A percentile compares a stretch with the other conserved stretches of the same genome.
phyloP scores from a whole-genome alignment of 2,888 invertebrate genomes.

The Bellardia pandia region DNA sequence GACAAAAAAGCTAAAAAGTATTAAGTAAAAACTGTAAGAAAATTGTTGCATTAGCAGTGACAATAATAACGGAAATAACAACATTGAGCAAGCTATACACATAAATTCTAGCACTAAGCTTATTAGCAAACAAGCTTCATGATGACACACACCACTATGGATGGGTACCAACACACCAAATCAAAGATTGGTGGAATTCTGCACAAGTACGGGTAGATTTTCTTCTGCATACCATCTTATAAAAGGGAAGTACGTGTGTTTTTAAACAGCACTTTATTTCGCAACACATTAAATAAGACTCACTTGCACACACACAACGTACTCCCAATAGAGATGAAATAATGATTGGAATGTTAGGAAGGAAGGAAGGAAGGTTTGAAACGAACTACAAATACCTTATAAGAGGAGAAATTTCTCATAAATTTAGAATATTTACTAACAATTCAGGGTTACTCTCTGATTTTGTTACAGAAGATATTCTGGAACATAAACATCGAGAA shows the following conservation, averaged over 20 bases:
- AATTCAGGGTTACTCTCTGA: not conserved
- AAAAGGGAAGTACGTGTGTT: not conserved
- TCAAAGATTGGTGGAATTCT: conserved; percentile 27
- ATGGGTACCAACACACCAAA: conserved; percentile 39
- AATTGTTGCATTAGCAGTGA: conserved; percentile 59
- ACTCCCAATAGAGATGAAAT: no score
- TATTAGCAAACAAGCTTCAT: conserved; percentile 50
- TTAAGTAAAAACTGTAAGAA: conserved; percentile 53
- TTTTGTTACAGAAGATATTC: no score
- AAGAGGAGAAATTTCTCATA: no score
- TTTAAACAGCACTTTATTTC: not conserved
- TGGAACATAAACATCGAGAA: no score
- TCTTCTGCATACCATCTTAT: not conserved
- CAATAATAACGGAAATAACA: not conserved
- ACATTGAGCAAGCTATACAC: not conserved
- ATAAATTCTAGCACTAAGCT: not conserved
- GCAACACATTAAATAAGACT: no score
- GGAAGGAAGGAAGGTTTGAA: no score
- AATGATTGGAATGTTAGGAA: no score
- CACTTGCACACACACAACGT: no score
- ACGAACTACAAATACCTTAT: no score
- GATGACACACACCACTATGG: conserved; percentile 55
- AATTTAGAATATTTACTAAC: no score
- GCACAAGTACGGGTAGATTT: not conserved
- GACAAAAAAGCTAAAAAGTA: not conserved